Evolutionary conservation across 2,797 vertebrate genomes (phyloP), one percentile per base, ranked within the genome.

Genomic region (Lagodon rhomboides): DNA sequence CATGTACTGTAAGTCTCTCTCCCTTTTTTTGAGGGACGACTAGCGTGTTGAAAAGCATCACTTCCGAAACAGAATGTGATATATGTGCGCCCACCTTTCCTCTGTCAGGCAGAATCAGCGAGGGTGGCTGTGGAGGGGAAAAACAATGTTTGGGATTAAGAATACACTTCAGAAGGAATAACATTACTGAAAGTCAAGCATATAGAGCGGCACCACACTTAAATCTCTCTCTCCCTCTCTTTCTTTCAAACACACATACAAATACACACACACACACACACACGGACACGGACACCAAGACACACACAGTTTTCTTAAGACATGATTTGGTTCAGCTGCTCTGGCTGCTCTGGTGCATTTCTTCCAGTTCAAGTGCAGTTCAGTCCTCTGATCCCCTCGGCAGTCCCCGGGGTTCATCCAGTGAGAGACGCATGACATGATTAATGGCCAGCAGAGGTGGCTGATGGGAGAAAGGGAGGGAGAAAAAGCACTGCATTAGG

Each of bases 331-430:
- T 88, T 90, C 75, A 85, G 81, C 84, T 77, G 65, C 73, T 80
- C 49, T 51, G 54, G 73, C 80, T 68, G 76, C 65, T 79, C 61
- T 67, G 76, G 60, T 70, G 75, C 54, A 47, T 88, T 78, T 65
- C 73, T 89, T 85, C 85, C 86, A 92, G 90, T 93, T 92, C 91
- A 93, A 83, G 78, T 80, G 82, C 86, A 90, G 89, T 93, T 92
- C 91, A 91, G 88, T 80, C 73, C 79, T 73, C 79, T 75, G 81
- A 85, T 90, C 86, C 84, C 80, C 80, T 67, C 65, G 70, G 83
- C 67, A 20, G 56, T 85, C 83, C 68, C 81, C 13, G 54, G 68
- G 69, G 89, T 89, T 71, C 46, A 72, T 85, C 82, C 75, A 58
- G 80, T 69, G 72, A 89, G 41, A 81, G 79, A 88, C 12, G 13